Conservation (phyloP, 2,113 vertebrate genomes). For the Sardina pilchardus region DNA sequence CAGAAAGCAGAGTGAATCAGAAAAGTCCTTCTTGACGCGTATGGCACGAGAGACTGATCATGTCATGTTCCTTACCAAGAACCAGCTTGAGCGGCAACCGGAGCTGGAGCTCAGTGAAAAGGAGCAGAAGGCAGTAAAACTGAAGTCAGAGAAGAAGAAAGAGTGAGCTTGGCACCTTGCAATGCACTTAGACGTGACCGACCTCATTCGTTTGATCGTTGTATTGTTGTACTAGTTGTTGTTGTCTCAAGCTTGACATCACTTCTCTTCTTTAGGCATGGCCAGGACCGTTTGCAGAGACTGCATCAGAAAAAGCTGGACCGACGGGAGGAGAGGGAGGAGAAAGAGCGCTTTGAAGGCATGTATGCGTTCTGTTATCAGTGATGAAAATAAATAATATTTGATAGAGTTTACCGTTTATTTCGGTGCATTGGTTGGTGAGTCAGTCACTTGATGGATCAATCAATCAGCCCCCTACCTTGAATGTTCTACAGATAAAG, state of each 20-base stretch:
- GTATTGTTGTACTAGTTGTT: not conserved
- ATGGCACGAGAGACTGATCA: constrained; percentile 82
- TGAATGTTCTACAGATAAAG: constrained; percentile 66
- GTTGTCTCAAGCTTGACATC: not conserved
- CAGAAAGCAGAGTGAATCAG: constrained; percentile 71
- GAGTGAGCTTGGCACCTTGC: constrained; percentile 70
- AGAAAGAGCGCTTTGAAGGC: constrained; percentile 83
- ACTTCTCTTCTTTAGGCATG: constrained; percentile 68
- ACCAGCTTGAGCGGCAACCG: constrained; percentile 78
- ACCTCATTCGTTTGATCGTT: not conserved
- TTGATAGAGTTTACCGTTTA: not conserved
- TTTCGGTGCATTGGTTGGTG: not conserved
- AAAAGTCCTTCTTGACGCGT: constrained; percentile 72
- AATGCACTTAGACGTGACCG: too few relatives aligned
- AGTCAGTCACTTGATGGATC: not conserved
- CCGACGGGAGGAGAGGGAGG: constrained; percentile 66
- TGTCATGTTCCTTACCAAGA: constrained; percentile 81
- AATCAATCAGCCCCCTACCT: not conserved
- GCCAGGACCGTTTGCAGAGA: constrained; percentile 70
- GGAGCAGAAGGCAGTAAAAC: constrained; percentile 49
- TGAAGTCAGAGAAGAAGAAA: constrained; percentile 82
- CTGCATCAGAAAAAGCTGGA: constrained; percentile 74
- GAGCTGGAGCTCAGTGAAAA: constrained; percentile 69
- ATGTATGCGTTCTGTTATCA: constrained; percentile 9
- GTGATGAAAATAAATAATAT: not conserved